Base-by-base conservation (phyloP, 37 sponge, comb jelly and placozoan species). In the Lycopodina hypogea region DNA sequence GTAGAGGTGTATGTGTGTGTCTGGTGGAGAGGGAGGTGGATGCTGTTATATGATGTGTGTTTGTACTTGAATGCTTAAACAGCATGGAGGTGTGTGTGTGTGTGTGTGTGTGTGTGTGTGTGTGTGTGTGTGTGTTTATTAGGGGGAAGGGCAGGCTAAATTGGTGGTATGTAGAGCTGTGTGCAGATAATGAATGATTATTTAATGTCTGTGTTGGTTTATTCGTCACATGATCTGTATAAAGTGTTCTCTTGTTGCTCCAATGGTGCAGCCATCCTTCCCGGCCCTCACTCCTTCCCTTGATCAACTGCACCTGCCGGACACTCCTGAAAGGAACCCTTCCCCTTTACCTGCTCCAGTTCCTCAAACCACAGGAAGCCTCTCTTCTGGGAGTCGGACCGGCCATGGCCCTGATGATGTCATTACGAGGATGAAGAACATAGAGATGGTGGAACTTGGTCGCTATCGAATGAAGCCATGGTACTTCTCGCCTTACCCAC, bases 401-500 rank as follows among this genome's bases (percentile, higher is more conserved):
- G 88, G 86, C 38, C 89, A 87, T 32, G 78, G 84, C 26, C 72
- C 59, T 9, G 97, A 99, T 32, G 99, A 96, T 70, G 87, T 89
- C 29, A 40, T 99, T 56, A 99, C 99, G 29, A 69, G 99, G 29
- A 96, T 99, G 83, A 99, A 99, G 83, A 99, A 99, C 72, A 86
- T 99, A 24, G 75, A 93, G 50, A 84, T 85, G 89, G 75, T 99
- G 17, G 97, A 99, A 68, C 71, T 99, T 74, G 99, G 99, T 21
- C 71, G 84, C 28, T 87, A 78, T 81, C 79, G 93, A 35, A 97
- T 97, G 74, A 87, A 87, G 62, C 98, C 98, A 18, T 96, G 99
- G 99, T 99, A 99, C 64, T 99, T 99, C 81, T 96, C 99, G 4
- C 99, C 99, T 21, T 99, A 99, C 72, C 99, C 99, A 36, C 85